Evolutionary conservation across 2,113 vertebrate species (phyloP).

Genomic region (Panthera tigris): DNA sequence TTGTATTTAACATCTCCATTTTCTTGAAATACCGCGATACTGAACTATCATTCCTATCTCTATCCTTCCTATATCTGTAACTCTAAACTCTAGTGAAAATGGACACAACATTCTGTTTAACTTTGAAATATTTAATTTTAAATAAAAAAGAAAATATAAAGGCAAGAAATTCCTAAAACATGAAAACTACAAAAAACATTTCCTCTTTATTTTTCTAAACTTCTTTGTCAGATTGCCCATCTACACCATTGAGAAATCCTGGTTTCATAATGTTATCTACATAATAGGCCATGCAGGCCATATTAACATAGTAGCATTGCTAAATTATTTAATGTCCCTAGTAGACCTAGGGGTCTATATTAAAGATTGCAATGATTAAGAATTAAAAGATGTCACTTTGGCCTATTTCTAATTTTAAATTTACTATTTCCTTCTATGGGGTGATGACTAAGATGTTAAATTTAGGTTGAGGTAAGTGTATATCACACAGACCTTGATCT

Average conservation of each 20-base stretch:
- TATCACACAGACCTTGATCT: not conserved
- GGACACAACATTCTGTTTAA: not conserved
- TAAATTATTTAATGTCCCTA: not conserved
- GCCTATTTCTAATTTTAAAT: not conserved
- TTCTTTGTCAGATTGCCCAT: not conserved
- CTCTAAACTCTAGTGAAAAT: not conserved
- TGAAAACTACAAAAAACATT: not conserved
- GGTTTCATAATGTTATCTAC: not conserved
- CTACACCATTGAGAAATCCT: not conserved
- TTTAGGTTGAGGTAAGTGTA: not conserved
- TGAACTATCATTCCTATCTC: not conserved
- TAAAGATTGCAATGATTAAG: fast-evolving
- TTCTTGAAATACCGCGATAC: not conserved
- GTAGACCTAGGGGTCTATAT: not conserved
- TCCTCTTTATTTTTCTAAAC: not conserved
- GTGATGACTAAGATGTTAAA: not conserved
- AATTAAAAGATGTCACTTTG: not conserved
- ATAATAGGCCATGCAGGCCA: not conserved
- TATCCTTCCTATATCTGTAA: not conserved
- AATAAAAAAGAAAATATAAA: not conserved
- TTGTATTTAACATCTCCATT: not conserved
- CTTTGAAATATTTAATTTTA: not conserved
- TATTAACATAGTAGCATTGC: too few relatives aligned
- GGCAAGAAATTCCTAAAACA: not conserved
- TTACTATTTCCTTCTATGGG: not conserved